Evolutionary conservation across 2,797 vertebrate species (phyloP).

Genomic region (Monodelphis domestica): DNA sequence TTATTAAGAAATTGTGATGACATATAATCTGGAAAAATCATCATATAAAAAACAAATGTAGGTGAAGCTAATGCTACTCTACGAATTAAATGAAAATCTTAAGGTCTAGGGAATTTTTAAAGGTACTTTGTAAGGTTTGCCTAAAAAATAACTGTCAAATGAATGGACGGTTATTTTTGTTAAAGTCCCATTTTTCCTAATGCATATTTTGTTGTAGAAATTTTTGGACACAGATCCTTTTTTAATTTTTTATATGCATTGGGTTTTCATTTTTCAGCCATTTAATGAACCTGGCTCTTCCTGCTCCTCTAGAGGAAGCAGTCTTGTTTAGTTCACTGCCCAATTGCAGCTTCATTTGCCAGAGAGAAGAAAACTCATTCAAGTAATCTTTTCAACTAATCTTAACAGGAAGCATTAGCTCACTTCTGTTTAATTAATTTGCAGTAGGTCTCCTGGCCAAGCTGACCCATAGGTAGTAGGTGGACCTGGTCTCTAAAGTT

Average conservation of each 20-base stretch:
- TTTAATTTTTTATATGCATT: background rate
- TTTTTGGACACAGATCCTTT: background rate
- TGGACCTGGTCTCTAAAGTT: background rate
- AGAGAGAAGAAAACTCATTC: background rate
- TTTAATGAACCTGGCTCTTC: background rate
- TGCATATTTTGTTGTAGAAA: constrained; percentile 38
- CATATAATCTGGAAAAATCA: too few species aligned
- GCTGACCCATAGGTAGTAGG: background rate
- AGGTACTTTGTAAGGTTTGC: background rate
- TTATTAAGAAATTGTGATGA: too few species aligned
- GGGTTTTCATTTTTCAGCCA: constrained; percentile 22
- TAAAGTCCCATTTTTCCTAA: background rate
- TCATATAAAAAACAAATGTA: background rate
- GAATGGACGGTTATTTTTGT: background rate
- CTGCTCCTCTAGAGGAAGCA: constrained; percentile 12
- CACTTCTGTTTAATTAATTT: constrained; percentile 5
- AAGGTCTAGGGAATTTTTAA: background rate
- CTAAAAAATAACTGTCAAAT: background rate
- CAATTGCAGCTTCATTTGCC: background rate
- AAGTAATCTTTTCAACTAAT: background rate
- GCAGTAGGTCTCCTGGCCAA: background rate
- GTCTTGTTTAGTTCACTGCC: background rate
- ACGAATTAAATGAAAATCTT: background rate
- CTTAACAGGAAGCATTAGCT: background rate
- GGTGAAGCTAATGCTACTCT: background rate